phyloP scores from a whole-genome alignment of 92 coral and sea anemone genomes.

The Epizoanthus scotinus region DNA sequence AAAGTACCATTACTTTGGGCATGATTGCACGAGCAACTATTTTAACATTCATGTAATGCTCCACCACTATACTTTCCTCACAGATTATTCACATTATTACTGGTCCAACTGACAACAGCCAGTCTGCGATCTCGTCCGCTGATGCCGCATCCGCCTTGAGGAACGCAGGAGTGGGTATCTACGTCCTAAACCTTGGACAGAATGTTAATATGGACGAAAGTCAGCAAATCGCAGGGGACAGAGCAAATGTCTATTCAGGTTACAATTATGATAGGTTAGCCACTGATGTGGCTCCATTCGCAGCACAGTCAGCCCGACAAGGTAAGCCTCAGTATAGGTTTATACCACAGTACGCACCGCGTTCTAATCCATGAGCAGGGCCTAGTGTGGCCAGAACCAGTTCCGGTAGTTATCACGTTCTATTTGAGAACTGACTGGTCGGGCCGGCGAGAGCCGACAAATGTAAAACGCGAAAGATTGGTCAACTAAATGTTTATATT shows the following conservation, averaged over 20 bases:
- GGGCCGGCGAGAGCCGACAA: too few species aligned
- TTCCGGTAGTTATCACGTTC: too few species aligned
- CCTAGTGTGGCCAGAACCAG: too few species aligned
- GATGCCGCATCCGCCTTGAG: conserved; percentile 1
- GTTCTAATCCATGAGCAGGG: too few species aligned
- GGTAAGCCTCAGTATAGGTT: too few species aligned
- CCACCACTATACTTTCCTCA: background rate
- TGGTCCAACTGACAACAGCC: conserved; percentile 20
- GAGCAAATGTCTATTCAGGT: conserved; percentile 2
- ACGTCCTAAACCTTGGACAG: conserved; percentile 13
- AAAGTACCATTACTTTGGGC: too few species aligned
- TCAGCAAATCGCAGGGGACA: conserved; percentile 16
- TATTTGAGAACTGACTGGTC: too few species aligned
- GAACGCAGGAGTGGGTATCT: conserved; percentile 15
- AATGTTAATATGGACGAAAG: conserved; percentile 6
- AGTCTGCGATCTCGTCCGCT: background rate
- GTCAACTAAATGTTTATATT: too few species aligned
- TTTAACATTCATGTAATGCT: too few species aligned
- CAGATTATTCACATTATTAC: conserved; percentile 20
- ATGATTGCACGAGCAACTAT: too few species aligned
- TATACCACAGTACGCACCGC: background rate
- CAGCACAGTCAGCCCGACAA: background rate
- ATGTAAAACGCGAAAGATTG: too few species aligned
- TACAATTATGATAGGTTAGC: conserved; percentile 6
- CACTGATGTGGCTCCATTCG: background rate